Conservation (phyloP, 1,140 invertebrate species). For the Pseudachorutes palmiensis region DNA sequence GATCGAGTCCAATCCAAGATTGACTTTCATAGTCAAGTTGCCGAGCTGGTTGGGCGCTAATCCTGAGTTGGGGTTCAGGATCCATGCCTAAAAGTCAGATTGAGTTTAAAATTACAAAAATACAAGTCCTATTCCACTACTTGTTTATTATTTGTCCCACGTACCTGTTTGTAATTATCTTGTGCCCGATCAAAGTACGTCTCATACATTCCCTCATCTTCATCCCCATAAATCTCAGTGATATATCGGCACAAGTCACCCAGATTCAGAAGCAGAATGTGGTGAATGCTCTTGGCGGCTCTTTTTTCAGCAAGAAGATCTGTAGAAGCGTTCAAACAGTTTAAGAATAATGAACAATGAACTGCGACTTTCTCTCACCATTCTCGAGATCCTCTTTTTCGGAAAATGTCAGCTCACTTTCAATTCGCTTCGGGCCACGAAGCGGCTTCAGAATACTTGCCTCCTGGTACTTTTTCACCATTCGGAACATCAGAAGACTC, state of each 20-base stretch:
- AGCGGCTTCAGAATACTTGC: constrained; percentile 4
- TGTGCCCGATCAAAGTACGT: constrained; percentile 25
- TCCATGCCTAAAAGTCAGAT: constrained; percentile 26
- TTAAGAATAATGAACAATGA: neutral
- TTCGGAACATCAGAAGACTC: constrained; percentile 26
- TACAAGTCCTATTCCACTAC: too few species aligned
- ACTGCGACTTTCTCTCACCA: neutral
- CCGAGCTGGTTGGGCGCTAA: constrained; percentile 35
- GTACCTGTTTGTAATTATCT: constrained; percentile 30
- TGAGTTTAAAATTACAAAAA: too few species aligned
- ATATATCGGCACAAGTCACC: constrained; percentile 34
- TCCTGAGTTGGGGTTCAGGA: constrained; percentile 26
- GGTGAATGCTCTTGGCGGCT: constrained; percentile 24
- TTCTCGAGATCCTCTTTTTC: neutral
- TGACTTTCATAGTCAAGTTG: constrained; percentile 24
- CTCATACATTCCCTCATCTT: neutral
- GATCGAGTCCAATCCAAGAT: constrained; percentile 25
- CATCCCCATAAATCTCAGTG: constrained; percentile 23
- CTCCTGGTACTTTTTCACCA: constrained; percentile 10
- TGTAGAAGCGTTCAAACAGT: neutral
- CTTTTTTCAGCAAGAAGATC: neutral
- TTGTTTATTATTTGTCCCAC: too few species aligned
- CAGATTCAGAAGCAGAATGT: constrained; percentile 27
- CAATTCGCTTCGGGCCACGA: constrained; percentile 14
- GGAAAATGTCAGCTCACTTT: constrained; percentile 5